Base-by-base conservation (phyloP, 2,888 invertebrate genomes). In the Lamellibrachia columna region DNA sequence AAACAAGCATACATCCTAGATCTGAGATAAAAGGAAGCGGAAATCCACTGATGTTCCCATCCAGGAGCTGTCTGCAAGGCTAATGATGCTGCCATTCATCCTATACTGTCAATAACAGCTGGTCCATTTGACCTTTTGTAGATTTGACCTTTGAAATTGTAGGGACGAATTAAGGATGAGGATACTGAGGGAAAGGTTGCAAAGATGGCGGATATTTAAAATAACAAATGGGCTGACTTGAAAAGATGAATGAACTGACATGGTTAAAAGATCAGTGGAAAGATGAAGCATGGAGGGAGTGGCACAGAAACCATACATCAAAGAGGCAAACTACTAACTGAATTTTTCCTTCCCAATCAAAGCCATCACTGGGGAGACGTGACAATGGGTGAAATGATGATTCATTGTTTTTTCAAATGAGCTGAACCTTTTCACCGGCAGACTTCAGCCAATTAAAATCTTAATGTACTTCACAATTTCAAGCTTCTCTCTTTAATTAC, bases 31-130 rank as follows among this genome's bases (percentile, higher is more conserved):
- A 75, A 22, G 75, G 22, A 75, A 22, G 75, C 22, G 75, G 75
- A 75, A 75, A 75, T 75, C 75, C 75, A 75, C 75, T 22, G 75
- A 75, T 75, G 75, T 75, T 75, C 22, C 75, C 75, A n/a, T 75
- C 75, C 75, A 4, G 22, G 22, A 75, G n/a, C n/a, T 75, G 75
- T 75, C 75, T n/a, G n/a, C 75, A 75, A 75, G 75, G 75, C 75
- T 75, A 75, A 75, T 75, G 75, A 75, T 75, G 75, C 22, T n/a
- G 11, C 75, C 75, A 75, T 75, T n/a, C 75, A 22, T 75, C 22
- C 15, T 75, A 15, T 75, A n/a, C n/a, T 75, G 75, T 75, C 75
- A 75, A 75, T 75, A n/a, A 75, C 75, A 75, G 75, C 75, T 75
- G 75, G 75, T 75, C n/a, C 22, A 75, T 3, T 58, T 75, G 75